These are phyloP conservation scores for Ceraclea dissimilis DNA, from an alignment of 2,888 invertebrate species.

Conservation along the genomic window DNA sequence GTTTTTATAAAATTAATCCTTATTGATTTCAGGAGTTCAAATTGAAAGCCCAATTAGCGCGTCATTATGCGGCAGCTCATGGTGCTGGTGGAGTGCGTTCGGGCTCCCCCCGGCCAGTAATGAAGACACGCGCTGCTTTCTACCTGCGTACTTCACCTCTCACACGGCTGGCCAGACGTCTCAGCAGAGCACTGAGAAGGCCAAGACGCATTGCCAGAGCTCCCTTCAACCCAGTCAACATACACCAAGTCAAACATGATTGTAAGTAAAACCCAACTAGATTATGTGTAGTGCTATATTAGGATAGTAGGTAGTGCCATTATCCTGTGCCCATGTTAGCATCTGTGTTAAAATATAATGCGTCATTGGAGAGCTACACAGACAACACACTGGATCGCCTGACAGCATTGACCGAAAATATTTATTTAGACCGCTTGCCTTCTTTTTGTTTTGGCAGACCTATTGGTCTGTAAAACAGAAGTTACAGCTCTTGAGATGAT, in stretches of 20 bases:
- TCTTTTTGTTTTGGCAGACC: too few relatives aligned
- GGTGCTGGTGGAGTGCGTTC: slow-evolving; percentile 58
- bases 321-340: too few relatives aligned
- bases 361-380: too few relatives aligned
- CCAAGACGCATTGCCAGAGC: slow-evolving; percentile 84
- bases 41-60: slow-evolving; percentile 85
- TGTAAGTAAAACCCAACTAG: slow-evolving; percentile 60
- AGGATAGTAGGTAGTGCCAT: too few relatives aligned
- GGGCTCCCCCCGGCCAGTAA: slow-evolving; percentile 82
- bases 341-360: too few relatives aligned
- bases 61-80: slow-evolving; percentile 91
- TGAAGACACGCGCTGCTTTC: slow-evolving; percentile 96
- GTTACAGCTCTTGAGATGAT: too few relatives aligned
- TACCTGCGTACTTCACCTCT: slow-evolving; percentile 87
- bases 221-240: slow-evolving; percentile 72
- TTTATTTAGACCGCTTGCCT: too few relatives aligned
- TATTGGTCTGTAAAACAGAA: too few relatives aligned
- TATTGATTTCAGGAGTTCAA: slow-evolving; percentile 82
- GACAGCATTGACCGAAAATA: too few relatives aligned
- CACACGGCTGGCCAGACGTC: slow-evolving; percentile 80
- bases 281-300: too few relatives aligned
- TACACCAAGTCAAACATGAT: slow-evolving; percentile 79
- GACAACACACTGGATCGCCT: too few relatives aligned
- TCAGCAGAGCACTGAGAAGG: slow-evolving; percentile 75
- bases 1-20: too few relatives aligned